phyloP scores from a whole-genome alignment of 2,888 invertebrate genomes.

The Cheilosia urbana region DNA sequence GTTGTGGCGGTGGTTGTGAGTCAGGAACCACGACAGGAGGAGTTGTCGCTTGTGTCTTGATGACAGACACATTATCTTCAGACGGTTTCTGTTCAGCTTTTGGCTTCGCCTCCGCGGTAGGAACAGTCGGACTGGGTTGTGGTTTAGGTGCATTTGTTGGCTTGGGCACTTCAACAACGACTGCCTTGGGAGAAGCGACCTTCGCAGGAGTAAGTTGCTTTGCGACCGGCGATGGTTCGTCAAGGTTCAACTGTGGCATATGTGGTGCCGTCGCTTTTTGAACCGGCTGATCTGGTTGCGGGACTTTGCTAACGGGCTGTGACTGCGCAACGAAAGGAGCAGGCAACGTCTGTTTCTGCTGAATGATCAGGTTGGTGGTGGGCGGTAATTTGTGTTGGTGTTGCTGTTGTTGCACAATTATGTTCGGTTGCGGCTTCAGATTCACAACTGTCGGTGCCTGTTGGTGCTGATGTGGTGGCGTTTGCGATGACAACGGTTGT shows the following conservation, averaged over 20 bases:
- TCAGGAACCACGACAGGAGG: conserved; percentile 34
- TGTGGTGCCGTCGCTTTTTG: conserved; percentile 64
- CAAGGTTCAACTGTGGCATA: conserved; percentile 61
- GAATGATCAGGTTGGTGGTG: conserved; percentile 50
- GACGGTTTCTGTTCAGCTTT: conserved; percentile 5
- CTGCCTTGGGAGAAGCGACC: conserved; percentile 7
- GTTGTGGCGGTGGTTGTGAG: conserved; percentile 7
- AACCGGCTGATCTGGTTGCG: conserved; percentile 30
- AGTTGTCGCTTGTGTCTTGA: conserved; percentile 54
- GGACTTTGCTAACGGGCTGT: conserved; percentile 46
- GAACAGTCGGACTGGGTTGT: background rate
- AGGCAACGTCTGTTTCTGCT: conserved; percentile 48
- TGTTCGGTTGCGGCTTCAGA: conserved; percentile 43
- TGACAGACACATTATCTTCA: conserved; percentile 57
- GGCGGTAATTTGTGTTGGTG: conserved; percentile 55
- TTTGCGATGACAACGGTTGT: too few species aligned
- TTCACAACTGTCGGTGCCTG: conserved; percentile 71
- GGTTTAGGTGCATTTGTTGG: conserved; percentile 24
- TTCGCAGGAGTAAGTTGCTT: conserved; percentile 35
- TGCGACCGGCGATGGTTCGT: conserved; percentile 20
- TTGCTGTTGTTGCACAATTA: conserved; percentile 72
- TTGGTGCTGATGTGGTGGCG: conserved; percentile 66
- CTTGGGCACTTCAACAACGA: conserved; percentile 18
- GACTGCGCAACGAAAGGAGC: conserved; percentile 45
- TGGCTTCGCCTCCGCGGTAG: conserved; percentile 22